A percentile compares a stretch with the other conserved stretches of the same genome.
These are phyloP conservation scores for Phainopepla nitens DNA, from an alignment of 2,113 vertebrate genomes.

Conservation along the genomic window DNA sequence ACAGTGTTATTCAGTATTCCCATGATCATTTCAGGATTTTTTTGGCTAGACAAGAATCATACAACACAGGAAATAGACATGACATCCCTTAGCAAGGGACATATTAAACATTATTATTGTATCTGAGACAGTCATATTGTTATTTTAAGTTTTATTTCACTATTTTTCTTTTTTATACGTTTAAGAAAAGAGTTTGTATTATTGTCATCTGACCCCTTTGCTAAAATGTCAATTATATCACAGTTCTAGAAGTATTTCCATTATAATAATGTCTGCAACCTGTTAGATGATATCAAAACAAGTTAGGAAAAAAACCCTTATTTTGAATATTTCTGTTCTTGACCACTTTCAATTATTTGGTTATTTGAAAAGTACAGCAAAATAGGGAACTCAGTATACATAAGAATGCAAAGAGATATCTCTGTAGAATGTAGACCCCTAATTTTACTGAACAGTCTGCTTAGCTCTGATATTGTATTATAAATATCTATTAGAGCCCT, in stretches of 20 bases:
- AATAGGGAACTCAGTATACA: not conserved
- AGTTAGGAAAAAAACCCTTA: rapidly evolving
- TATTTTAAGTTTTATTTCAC: not conserved
- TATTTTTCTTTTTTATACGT: not conserved
- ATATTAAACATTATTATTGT: not conserved
- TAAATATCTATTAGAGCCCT: not conserved
- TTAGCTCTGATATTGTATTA: not conserved
- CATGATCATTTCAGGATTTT: not conserved
- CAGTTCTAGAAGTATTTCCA: not conserved
- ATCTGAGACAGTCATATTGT: not conserved
- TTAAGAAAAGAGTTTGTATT: not conserved
- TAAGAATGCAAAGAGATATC: not conserved
- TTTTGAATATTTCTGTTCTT: not conserved
- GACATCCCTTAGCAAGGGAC: not conserved
- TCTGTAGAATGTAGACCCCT: not conserved
- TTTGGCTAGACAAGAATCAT: not conserved
- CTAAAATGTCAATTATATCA: not conserved
- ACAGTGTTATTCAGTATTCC: not conserved
- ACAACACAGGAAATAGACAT: not conserved
- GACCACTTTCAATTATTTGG: not conserved
- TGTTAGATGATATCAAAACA: not conserved
- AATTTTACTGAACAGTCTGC: not conserved
- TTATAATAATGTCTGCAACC: not conserved
- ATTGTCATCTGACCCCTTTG: not conserved
- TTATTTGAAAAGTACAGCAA: not conserved